Conservation (phyloP, 2,113 vertebrate species). For the Passerina amoena region DNA sequence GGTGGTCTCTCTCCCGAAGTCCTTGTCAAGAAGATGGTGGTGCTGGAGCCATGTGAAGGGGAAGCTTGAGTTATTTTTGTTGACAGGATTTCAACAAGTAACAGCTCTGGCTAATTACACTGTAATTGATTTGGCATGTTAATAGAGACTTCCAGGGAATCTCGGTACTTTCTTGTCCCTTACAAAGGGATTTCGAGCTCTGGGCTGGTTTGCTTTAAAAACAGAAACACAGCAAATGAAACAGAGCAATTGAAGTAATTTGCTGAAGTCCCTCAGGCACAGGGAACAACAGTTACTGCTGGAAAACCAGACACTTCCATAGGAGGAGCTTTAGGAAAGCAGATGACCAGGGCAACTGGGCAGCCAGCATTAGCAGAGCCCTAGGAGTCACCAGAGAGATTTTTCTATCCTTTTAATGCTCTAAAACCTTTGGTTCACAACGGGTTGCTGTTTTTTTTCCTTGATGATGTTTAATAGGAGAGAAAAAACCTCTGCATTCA, state of each 20-base stretch:
- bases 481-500: not conserved
- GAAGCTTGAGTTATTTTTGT: not conserved
- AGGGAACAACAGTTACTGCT: not conserved
- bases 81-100: conserved; percentile 38
- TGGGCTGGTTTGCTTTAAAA: conserved; percentile 3
- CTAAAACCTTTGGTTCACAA: not conserved
- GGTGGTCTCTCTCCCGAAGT: not conserved
- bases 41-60: not conserved
- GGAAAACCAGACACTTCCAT: not conserved
- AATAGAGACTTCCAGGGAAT: not conserved
- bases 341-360: not conserved
- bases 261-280: not conserved
- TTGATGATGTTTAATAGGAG: not conserved
- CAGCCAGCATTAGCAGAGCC: not conserved
- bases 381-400: not conserved
- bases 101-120: conserved; percentile 28
- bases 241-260: conserved; percentile 11
- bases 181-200: not conserved
- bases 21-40: not conserved
- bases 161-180: not conserved
- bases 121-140: conserved; percentile 20
- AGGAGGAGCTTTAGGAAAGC: not conserved
- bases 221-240: conserved; percentile 17
- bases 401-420: not conserved
- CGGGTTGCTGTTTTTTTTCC: not conserved